Percentiles rank a stretch among this genome's conserved stretches.
Conservation (phyloP, 2,113 vertebrate species). For the Cavia porcellus region DNA sequence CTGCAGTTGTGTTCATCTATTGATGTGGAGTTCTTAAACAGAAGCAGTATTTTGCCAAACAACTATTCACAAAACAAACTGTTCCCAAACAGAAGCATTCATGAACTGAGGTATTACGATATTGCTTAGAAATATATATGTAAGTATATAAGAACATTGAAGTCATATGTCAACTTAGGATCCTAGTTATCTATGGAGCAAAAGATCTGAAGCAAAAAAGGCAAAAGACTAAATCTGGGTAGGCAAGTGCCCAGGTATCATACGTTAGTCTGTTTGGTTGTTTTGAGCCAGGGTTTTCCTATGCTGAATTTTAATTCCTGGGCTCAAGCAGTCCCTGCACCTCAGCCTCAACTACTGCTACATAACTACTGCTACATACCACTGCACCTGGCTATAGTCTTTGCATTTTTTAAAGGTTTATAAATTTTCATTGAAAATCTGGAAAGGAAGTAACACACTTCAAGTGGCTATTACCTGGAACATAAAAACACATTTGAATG, state of each 20-base stretch:
- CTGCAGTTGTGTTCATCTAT: background rate
- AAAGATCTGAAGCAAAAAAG: background rate
- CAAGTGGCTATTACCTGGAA: background rate
- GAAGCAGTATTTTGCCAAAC: background rate
- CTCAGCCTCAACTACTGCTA: background rate
- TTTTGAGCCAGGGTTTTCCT: background rate
- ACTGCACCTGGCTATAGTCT: background rate
- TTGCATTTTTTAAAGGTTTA: background rate
- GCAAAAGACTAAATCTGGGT: constrained; percentile 27
- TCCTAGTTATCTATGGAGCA: background rate
- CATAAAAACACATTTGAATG: background rate
- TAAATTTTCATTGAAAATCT: constrained; percentile 52
- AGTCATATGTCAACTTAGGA: background rate
- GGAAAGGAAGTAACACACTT: constrained; percentile 48
- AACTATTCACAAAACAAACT: background rate
- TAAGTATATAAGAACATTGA: constrained; percentile 8
- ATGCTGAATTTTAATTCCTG: background rate
- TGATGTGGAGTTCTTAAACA: background rate
- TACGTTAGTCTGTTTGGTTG: background rate
- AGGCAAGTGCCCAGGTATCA: background rate
- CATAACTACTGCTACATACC: background rate
- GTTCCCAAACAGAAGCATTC: background rate
- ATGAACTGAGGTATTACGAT: background rate
- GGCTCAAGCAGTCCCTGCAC: background rate
- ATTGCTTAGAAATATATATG: background rate